Evolutionary conservation across 2,797 vertebrate species (phyloP).

Genomic region (Cossypha heuglini): DNA sequence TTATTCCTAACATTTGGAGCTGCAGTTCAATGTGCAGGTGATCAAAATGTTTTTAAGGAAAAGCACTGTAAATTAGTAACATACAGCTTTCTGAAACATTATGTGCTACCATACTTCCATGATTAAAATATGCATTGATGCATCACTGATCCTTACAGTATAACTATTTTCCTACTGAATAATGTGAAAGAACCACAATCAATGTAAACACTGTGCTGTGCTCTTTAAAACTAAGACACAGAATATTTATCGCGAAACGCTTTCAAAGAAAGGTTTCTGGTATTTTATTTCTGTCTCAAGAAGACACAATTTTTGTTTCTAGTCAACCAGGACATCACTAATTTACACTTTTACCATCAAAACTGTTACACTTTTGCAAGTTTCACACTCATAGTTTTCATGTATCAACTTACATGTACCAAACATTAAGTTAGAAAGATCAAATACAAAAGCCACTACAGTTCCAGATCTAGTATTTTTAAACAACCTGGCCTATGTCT

Average conservation of each 20-base stretch:
- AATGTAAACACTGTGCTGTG: background rate
- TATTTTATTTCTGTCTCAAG: background rate
- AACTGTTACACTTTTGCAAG: background rate
- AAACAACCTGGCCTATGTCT: background rate
- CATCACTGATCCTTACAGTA: background rate
- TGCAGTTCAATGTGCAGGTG: background rate
- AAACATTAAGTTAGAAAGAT: background rate
- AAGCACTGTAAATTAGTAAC: background rate
- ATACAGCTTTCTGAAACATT: background rate
- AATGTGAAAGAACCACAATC: background rate
- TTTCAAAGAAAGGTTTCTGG: background rate
- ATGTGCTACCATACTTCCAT: background rate
- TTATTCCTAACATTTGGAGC: background rate
- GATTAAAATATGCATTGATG: background rate
- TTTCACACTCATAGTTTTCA: background rate
- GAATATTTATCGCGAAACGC: background rate
- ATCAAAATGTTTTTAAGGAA: background rate
- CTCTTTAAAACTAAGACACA: background rate
- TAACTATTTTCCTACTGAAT: background rate
- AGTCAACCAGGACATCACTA: background rate
- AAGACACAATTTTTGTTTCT: background rate
- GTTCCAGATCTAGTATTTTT: background rate
- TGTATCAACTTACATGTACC: accelerated
- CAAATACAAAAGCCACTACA: background rate
- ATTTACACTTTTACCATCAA: background rate